Base-by-base conservation (phyloP, 2,113 vertebrate species). In the Xiphias gladius region DNA sequence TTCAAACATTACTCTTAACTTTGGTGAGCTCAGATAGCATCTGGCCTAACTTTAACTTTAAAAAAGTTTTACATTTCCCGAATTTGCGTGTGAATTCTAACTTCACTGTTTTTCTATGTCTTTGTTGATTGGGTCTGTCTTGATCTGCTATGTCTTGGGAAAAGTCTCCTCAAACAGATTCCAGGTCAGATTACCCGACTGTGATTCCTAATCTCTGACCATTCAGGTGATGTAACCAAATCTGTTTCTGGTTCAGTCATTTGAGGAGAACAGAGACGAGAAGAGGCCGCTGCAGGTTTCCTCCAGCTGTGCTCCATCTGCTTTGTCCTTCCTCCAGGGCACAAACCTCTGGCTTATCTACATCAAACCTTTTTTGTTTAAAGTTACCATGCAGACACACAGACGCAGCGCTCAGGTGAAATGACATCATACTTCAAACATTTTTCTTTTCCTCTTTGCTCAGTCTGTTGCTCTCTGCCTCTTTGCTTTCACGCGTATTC, bases 201-300 rank as follows among this genome's bases (percentile, higher is more conserved):
- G 66, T 16, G 68, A 73, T 71, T 82, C 65, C 24, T 75, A 14
- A 57, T 84, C 83, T 30, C 67, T 46, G 48, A 61, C 55, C 37
- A 48, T 74, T 83, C 82, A 86, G 79, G 80, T 88, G 82, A 79
- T 65, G 80, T 48, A 92, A 87, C 64, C 50, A 24, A 73, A 89
- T 84, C 88, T 86, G 86, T 85, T 76, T 82, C 80, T 85, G 66
- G 81, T 82, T 87, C 55, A 89, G 75, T 78, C 46, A 66, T 82
- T 84, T 26, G 37, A 79, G 66, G 57, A 68, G 54, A 58, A 66
- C 65, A 52, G 58, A 82, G 54, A 62, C 0, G 16, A 63, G 65
- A 74, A 48, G 83, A 80, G 75, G 75, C 65, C 68, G 5, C 57
- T 39, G 46, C 76, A 76, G 66, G 74, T 86, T 84, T 89, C 48